Evolutionary conservation across 1,140 invertebrate species (phyloP).

Genomic region (Cepaea nemoralis): DNA sequence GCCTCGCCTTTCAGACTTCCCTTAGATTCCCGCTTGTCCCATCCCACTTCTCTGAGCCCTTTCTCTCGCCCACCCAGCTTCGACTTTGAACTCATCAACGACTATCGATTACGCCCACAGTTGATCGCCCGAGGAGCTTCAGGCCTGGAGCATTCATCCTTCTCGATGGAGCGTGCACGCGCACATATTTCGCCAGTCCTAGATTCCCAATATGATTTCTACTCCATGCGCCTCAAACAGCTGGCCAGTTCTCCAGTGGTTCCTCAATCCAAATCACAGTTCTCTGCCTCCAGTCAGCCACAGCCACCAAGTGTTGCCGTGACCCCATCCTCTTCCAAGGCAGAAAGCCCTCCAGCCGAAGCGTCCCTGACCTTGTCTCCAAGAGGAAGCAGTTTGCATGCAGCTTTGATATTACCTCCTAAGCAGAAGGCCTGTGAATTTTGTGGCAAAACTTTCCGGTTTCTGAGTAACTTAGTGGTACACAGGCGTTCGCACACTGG

Average conservation of each 20-base stretch:
- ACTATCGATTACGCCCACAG: constrained; percentile 43
- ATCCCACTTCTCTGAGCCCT: constrained; percentile 74
- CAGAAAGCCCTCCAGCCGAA: constrained; percentile 40
- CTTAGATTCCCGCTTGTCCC: constrained; percentile 74
- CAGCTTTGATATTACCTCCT: constrained; percentile 43
- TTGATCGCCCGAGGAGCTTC: constrained; percentile 41
- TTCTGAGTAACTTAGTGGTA: constrained; percentile 91
- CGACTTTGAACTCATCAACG: constrained; percentile 50
- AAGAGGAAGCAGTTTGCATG: not conserved
- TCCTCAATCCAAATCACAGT: constrained; percentile 77
- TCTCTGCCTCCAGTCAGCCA: not conserved
- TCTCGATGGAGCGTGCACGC: constrained; percentile 45
- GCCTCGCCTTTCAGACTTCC: constrained; percentile 71
- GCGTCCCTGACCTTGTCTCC: constrained; percentile 41
- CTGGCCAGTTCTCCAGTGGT: constrained; percentile 81
- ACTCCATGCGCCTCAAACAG: constrained; percentile 97
- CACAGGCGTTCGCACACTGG: constrained; percentile 86
- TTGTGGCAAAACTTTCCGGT: constrained; percentile 93
- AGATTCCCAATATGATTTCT: constrained; percentile 83
- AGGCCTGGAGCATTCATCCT: constrained; percentile 63
- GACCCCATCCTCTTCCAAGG: constrained; percentile 71
- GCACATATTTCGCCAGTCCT: constrained; percentile 42
- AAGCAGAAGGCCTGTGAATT: constrained; percentile 77
- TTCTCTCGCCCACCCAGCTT: constrained; percentile 63
- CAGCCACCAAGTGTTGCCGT: constrained; percentile 26